Base-by-base conservation (phyloP, 2,888 invertebrate species). In the Hypsopygia costalis region DNA sequence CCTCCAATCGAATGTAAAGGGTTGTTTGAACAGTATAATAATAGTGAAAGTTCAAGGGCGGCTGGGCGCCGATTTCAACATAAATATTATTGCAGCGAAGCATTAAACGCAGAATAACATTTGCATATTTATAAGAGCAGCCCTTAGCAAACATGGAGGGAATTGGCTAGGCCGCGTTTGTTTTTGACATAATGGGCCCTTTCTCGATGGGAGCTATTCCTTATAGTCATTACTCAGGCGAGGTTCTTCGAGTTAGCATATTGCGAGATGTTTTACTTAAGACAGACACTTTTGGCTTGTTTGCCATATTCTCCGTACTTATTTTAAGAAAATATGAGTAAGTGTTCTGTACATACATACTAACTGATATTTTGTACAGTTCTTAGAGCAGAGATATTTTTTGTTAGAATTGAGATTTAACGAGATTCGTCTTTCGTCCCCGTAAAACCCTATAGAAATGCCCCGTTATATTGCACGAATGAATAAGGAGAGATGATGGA, bases 91-190 rank as follows among this genome's bases (percentile, higher is more conserved):
- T 85, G 82, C 80, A 81, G 68, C 65, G 69, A 60, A 66, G 69
- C 69, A 76, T 75, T 81, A 79, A 85, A 82, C 77, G 77, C 73
- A 72, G 73, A 76, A 79, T 81, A 81, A 75, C 69, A 81, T 87
- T 86, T 85, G 81, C 86, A 87, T 87, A 86, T 86, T 85, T 86
- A 87, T 83, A 82, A 77, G 79, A 73, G 70, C 80, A 73, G 70
- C 80, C 81, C 85, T 81, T 62, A 58, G 77, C 80, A 79, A 85
- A 85, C 78, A 82, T 74, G 71, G 67, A 71, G 71, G 69, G 77
- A 74, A 76, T 77, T 74, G 78, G 72, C 69, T 73, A 62, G 62
- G 51, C 51, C 57, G 69, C 62, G 78, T 73, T 81, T 81, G 81
- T 81, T 81, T 79, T 78, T 80, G 81, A 81, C 80, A 77, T 78